phyloP scores from a whole-genome alignment of 2,888 invertebrate species.

The Branchellion lobata region DNA sequence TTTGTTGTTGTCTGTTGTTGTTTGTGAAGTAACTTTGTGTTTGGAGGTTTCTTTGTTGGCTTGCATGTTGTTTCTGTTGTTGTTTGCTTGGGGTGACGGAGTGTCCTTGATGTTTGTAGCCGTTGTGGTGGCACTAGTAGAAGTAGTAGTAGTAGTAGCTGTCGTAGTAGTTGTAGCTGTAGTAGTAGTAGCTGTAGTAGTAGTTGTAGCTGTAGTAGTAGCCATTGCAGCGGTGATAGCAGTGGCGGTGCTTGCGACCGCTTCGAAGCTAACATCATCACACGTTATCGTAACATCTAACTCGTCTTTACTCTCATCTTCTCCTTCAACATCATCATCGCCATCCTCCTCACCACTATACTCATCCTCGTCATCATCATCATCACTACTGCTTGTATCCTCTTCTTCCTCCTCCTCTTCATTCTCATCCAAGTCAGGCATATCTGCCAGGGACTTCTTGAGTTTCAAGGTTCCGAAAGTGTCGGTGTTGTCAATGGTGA shows the following conservation, averaged over 20 bases:
- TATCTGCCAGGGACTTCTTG: no score
- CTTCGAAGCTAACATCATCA: not conserved
- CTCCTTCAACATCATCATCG: not conserved
- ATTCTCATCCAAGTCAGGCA: not conserved
- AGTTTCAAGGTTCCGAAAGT: not conserved
- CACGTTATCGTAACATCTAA: not conserved
- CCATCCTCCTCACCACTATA: not conserved
- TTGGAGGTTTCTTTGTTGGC: no score
- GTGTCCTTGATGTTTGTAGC: no score
- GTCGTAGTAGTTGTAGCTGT: not conserved
- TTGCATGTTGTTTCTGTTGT: no score
- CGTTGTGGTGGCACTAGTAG: not conserved
- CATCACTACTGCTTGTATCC: not conserved
- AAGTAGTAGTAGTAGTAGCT: not conserved
- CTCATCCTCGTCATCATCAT: not conserved
- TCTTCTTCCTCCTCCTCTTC: not conserved
- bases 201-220: not conserved
- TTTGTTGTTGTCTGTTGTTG: no score
- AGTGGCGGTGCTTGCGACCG: not conserved
- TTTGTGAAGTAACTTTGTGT: no score
- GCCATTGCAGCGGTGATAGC: not conserved
- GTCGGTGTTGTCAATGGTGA: not conserved
- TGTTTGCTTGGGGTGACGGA: no score
- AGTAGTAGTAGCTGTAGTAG: not conserved
- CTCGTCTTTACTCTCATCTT: not conserved